Percentiles rank a stretch among this genome's conserved stretches.
phyloP scores from a whole-genome alignment of 2,797 vertebrate species.

The Pipistrellus kuhlii region DNA sequence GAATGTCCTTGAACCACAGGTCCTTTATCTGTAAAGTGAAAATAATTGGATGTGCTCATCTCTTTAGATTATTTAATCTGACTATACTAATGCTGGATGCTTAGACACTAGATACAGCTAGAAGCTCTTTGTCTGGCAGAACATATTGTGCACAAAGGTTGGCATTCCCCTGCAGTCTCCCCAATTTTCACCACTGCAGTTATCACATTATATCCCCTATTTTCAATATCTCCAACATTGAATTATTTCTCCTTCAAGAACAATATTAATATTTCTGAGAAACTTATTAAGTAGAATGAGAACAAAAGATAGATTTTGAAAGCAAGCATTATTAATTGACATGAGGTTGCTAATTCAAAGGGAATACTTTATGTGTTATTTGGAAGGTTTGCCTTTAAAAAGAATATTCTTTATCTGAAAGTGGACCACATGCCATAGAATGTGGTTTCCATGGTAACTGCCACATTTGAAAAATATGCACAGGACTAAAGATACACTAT shows the following conservation, averaged over 20 bases:
- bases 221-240: slow-evolving; percentile 50
- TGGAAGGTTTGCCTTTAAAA: slow-evolving; percentile 81
- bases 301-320: slow-evolving; percentile 71
- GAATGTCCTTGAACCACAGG: slow-evolving; percentile 18
- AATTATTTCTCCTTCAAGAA: slow-evolving; percentile 56
- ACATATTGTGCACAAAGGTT: not conserved
- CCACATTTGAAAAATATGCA: slow-evolving; percentile 75
- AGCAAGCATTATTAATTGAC: slow-evolving; percentile 47
- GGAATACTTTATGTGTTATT: slow-evolving; percentile 63
- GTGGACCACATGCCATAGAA: slow-evolving; percentile 76
- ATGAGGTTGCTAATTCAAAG: slow-evolving; percentile 66
- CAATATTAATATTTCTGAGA: slow-evolving; percentile 54
- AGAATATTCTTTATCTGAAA: slow-evolving; percentile 85
- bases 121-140: not conserved
- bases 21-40: slow-evolving; percentile 1
- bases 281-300: slow-evolving; percentile 51
- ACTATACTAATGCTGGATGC: not conserved
- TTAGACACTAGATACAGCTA: not conserved
- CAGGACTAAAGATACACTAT: slow-evolving; percentile 60
- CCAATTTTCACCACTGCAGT: not conserved
- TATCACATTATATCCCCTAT: not conserved
- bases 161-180: not conserved
- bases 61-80: not conserved
- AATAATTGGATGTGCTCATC: not conserved
- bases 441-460: slow-evolving; percentile 89